Base-by-base conservation (phyloP, 2,113 vertebrate species). In the Sinocyclocheilus rhinocerous region DNA sequence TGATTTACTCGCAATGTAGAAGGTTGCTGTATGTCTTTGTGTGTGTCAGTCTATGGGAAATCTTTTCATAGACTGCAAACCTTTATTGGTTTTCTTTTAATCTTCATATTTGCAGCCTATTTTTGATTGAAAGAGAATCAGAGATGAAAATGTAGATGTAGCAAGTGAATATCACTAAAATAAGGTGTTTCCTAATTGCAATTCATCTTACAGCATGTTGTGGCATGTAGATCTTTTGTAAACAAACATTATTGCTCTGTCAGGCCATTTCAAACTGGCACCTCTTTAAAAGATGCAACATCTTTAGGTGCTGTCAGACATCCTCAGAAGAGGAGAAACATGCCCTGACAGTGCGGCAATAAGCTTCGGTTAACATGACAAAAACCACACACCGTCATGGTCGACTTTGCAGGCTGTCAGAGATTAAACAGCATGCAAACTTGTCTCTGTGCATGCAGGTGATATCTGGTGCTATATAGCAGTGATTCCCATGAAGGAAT, bases 271-370 rank as follows among this genome's bases (percentile, higher is more conserved):
- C 4, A 77, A 36, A 80, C 24, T 33, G 67, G 24, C 63, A 55
- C 48, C 39, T 77, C 16, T 33, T 78, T 81, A 81, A 76, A 76
- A 81, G 65, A 84, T 33, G 72, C 22, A 80, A 18, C 76, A 33
- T 78, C 15, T n/a, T 73, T 59, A 52, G 42, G 29, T 55, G 36
- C 67, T 57, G 77, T 77, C 78, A 82, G 50, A 73, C 77, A 61
- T 39, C 48, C 67, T 48, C 52, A 52, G 11, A 45, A 45, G 45
- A 78, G 45, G 42, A 81, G 48, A 26, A 45, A 3, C 72, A 16
- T 48, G 72, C 22, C 18, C 11, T 75, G 72, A 75, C 72, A 13
- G 77, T 42, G 59, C 15, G 9, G n/a, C n/a, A 48, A 4, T 81
- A 48, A 81, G 36, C 79, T 29, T 10, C 3, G 1, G 8, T 39